phyloP scores from a whole-genome alignment of 64 coral and sea anemone species.

The Acropora tenuis region DNA sequence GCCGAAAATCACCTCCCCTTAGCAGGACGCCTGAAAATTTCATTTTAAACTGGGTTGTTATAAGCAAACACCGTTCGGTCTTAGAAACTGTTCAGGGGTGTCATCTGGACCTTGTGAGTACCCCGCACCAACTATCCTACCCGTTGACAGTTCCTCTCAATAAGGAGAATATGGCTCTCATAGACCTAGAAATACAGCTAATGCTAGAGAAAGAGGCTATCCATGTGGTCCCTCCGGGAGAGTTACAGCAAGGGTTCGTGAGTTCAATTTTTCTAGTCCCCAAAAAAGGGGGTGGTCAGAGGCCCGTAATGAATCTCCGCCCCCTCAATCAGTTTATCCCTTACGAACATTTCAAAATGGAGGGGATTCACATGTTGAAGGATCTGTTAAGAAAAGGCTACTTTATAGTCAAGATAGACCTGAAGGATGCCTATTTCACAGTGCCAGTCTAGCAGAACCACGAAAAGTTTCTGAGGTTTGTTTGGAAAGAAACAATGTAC shows the following conservation, averaged over 20 bases:
- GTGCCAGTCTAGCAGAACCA: constrained; percentile 41
- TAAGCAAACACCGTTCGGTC: constrained; percentile 51
- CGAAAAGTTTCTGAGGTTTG: constrained; percentile 52
- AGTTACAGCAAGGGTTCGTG: constrained; percentile 51
- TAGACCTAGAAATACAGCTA: constrained; percentile 54
- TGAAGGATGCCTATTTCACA: constrained; percentile 45
- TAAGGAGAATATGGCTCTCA: constrained; percentile 42
- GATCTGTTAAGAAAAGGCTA: constrained; percentile 68
- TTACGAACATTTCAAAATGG: constrained; percentile 74
- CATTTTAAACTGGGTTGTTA: constrained; percentile 52
- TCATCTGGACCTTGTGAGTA: constrained; percentile 41
- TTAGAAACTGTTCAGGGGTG: constrained; percentile 60
- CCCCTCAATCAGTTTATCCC: constrained; percentile 60
- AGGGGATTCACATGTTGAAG: constrained; percentile 67
- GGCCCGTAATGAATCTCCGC: constrained; percentile 48
- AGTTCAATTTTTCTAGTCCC: constrained; percentile 65
- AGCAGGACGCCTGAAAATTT: constrained; percentile 41
- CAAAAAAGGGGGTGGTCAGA: constrained; percentile 57
- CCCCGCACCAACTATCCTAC: constrained; percentile 1
- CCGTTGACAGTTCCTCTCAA: constrained; percentile 21
- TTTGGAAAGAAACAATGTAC: constrained; percentile 33
- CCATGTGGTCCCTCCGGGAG: constrained; percentile 41
- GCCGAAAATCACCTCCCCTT: constrained; percentile 24
- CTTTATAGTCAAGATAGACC: constrained; percentile 63
- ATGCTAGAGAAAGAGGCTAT: constrained; percentile 68